phyloP scores from a whole-genome alignment of 2,113 vertebrate genomes.

The Paramormyrops kingsleyae region DNA sequence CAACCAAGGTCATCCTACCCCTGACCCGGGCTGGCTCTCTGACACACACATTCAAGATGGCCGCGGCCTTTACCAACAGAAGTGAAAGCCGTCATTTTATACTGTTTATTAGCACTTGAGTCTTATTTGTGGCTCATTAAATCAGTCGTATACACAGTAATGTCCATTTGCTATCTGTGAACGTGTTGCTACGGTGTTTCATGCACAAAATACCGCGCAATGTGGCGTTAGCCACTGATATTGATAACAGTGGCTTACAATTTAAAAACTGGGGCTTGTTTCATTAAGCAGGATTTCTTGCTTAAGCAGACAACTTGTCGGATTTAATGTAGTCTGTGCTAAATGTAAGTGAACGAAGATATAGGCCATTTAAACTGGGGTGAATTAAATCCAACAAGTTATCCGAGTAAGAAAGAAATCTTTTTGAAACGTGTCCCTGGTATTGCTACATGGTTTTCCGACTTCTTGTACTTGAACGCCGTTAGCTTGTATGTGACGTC shows the following conservation, averaged over 20 bases:
- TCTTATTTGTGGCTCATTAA: background rate
- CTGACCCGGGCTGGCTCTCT: background rate
- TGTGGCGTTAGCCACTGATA: background rate
- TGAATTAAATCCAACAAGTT: background rate
- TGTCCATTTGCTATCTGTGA: background rate
- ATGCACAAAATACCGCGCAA: background rate
- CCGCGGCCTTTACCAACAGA: background rate
- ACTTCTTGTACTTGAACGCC: too few relatives aligned
- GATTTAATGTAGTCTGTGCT: background rate
- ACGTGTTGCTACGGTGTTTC: background rate
- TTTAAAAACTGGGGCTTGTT: background rate
- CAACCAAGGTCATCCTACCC: background rate
- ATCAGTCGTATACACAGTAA: background rate
- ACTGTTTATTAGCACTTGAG: background rate
- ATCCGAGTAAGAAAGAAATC: background rate
- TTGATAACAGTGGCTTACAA: background rate
- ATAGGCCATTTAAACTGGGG: background rate
- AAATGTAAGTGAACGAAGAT: background rate
- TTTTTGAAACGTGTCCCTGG: too few relatives aligned
- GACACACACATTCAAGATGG: background rate
- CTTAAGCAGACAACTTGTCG: too few relatives aligned
- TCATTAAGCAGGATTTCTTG: background rate
- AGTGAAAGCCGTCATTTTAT: background rate
- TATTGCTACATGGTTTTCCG: too few relatives aligned
- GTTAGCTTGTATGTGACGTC: too few relatives aligned